Percentiles rank a stretch among this genome's conserved stretches.
Conservation (phyloP, 2,888 invertebrate species). For the Drosophila paranaensis region DNA sequence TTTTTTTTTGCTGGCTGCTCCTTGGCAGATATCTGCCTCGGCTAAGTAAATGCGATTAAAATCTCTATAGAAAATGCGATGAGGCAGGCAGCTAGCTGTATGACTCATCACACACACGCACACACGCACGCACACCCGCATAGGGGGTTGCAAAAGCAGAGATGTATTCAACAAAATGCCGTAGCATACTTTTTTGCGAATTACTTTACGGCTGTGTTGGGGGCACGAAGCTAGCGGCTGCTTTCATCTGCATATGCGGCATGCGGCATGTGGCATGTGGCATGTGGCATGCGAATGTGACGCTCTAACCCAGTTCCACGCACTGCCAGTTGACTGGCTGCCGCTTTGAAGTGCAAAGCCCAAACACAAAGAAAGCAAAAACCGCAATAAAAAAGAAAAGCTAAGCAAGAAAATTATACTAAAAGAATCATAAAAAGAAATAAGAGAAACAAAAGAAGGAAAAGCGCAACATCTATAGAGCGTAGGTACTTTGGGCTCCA, state of each 20-base stretch:
- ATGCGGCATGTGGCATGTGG: constrained; percentile 19
- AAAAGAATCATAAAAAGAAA: neutral
- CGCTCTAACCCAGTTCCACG: constrained; percentile 63
- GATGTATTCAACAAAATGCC: constrained; percentile 54
- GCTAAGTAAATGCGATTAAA: constrained; percentile 56
- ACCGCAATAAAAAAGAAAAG: constrained; percentile 22
- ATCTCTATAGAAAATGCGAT: constrained; percentile 60
- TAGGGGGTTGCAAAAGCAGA: constrained; percentile 54
- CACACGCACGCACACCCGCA: constrained; percentile 14
- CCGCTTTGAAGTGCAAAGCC: constrained; percentile 39
- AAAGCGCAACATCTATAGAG: neutral
- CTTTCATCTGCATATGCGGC: constrained; percentile 49
- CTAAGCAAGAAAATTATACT: constrained; percentile 15
- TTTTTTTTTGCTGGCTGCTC: constrained; percentile 1
- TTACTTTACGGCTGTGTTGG: constrained; percentile 24
- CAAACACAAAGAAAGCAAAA: constrained; percentile 35
- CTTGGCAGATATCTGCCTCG: constrained; percentile 22
- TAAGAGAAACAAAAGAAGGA: neutral
- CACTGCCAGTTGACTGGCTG: constrained; percentile 29
- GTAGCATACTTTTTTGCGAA: constrained; percentile 72
- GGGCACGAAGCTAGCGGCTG: constrained; percentile 16
- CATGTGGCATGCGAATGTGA: constrained; percentile 27
- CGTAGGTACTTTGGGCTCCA: neutral
- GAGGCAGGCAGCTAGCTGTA: constrained; percentile 20
- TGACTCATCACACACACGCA: constrained; percentile 41